Evolutionary conservation across 2,888 invertebrate genomes (phyloP).

Genomic region (Ochropleura leucogaster): DNA sequence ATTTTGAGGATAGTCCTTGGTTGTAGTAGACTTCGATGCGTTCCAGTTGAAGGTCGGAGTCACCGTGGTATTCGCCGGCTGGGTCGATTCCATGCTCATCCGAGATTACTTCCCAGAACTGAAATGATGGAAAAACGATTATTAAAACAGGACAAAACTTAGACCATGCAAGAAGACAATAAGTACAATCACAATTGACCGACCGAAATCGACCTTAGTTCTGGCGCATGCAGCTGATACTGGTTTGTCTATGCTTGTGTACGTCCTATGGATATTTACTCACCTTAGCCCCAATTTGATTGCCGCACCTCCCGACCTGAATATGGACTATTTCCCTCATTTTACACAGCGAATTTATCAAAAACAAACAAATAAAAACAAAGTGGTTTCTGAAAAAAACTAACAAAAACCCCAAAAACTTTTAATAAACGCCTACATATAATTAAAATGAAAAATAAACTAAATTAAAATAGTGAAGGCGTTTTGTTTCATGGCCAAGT

Average conservation of each 20-base stretch:
- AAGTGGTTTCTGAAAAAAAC: conserved; percentile 65
- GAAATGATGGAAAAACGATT: conserved; percentile 59
- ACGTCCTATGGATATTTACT: conserved; percentile 42
- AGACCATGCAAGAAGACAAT: not conserved
- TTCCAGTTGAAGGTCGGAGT: conserved; percentile 93
- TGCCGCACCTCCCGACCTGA: conserved; percentile 91
- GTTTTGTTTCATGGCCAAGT: conserved; percentile 70
- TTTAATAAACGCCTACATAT: conserved; percentile 74
- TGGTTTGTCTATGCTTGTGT: not conserved
- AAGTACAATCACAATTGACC: not conserved
- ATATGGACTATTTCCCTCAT: conserved; percentile 96
- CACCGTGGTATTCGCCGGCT: conserved; percentile 89
- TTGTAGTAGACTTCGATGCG: conserved; percentile 94
- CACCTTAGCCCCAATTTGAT: conserved; percentile 95
- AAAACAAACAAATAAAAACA: conserved; percentile 70
- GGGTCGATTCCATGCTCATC: conserved; percentile 94
- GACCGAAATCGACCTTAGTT: not conserved
- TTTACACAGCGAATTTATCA: conserved; percentile 75
- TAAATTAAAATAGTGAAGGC: conserved; percentile 52
- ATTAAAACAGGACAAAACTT: not conserved
- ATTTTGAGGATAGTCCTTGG: conserved; percentile 88
- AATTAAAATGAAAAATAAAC: conserved; percentile 66
- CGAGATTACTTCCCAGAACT: conserved; percentile 96
- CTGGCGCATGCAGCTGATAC: not conserved
- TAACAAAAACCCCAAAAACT: conserved; percentile 69